phyloP scores from a whole-genome alignment of 2,888 invertebrate genomes.

The Folsomia manolachei region DNA sequence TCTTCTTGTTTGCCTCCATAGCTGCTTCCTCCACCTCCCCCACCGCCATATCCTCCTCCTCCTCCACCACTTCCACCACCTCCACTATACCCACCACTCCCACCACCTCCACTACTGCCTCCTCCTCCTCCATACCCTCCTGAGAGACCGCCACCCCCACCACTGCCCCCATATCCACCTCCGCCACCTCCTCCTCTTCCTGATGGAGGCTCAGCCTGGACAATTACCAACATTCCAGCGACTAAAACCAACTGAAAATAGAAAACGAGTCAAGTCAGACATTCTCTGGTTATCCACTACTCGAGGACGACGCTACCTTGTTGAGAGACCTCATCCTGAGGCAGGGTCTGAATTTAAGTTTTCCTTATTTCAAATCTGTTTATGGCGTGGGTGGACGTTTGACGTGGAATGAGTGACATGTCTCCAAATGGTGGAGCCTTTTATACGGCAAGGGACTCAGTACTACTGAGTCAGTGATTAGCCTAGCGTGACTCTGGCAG shows the following conservation, averaged over 20 bases:
- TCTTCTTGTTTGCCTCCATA: background rate
- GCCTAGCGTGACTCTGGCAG: background rate
- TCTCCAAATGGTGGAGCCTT: background rate
- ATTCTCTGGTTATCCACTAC: too few species aligned
- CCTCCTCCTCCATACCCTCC: background rate
- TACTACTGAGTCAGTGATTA: too few species aligned
- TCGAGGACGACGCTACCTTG: too few species aligned
- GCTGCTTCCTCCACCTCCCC: constrained; percentile 20
- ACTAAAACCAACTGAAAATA: background rate
- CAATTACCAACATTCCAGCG: background rate
- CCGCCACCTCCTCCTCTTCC: background rate
- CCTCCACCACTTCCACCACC: constrained; percentile 6
- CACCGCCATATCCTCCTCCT: constrained; percentile 23
- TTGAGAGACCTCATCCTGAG: background rate
- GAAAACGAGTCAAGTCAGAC: too few species aligned
- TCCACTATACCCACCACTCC: background rate
- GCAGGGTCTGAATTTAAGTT: too few species aligned
- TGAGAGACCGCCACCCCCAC: constrained; percentile 3
- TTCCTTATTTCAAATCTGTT: too few species aligned
- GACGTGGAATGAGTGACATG: background rate
- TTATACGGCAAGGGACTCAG: background rate
- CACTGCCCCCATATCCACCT: background rate
- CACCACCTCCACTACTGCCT: background rate
- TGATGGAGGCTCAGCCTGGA: background rate
- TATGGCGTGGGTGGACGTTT: background rate